Percentiles rank a stretch among this genome's conserved stretches.
phyloP scores from a whole-genome alignment of 2,797 vertebrate genomes.

The Lemur catta region DNA sequence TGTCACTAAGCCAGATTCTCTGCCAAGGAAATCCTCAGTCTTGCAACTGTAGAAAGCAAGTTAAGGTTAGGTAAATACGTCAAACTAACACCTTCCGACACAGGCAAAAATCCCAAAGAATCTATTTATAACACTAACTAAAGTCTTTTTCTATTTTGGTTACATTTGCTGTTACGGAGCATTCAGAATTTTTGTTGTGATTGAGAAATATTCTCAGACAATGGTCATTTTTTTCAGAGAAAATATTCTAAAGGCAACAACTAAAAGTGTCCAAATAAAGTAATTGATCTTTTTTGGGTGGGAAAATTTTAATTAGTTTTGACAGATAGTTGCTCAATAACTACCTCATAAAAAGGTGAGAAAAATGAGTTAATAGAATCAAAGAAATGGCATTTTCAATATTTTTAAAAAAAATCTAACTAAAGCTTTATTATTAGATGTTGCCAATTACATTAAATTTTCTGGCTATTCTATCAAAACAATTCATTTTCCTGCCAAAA shows the following conservation, averaged over 20 bases:
- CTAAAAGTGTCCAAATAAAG: not conserved
- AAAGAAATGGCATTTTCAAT: slow-evolving; percentile 56
- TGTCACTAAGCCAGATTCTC: slow-evolving; percentile 40
- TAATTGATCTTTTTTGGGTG: slow-evolving; percentile 24
- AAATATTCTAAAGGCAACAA: not conserved
- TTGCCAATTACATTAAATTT: slow-evolving; percentile 27
- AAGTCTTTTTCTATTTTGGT: not conserved
- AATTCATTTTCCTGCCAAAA: slow-evolving; percentile 47
- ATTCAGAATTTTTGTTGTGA: not conserved
- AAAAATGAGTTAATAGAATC: slow-evolving; percentile 58
- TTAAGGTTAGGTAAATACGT: not conserved
- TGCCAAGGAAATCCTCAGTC: slow-evolving; percentile 34
- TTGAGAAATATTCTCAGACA: slow-evolving; percentile 2
- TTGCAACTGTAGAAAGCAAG: not conserved
- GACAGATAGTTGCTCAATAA: slow-evolving; percentile 38
- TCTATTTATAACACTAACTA: not conserved
- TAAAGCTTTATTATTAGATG: slow-evolving; percentile 47
- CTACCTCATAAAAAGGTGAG: slow-evolving; percentile 54
- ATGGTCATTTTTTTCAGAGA: not conserved
- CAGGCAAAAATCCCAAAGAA: not conserved
- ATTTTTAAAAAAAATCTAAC: not conserved
- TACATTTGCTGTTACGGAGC: not conserved
- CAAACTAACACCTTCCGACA: not conserved
- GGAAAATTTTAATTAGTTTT: slow-evolving; percentile 56
- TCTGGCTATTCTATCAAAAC: slow-evolving; percentile 63